phyloP scores from a whole-genome alignment of 2,113 vertebrate species.

The Nesospiza acunhae region DNA sequence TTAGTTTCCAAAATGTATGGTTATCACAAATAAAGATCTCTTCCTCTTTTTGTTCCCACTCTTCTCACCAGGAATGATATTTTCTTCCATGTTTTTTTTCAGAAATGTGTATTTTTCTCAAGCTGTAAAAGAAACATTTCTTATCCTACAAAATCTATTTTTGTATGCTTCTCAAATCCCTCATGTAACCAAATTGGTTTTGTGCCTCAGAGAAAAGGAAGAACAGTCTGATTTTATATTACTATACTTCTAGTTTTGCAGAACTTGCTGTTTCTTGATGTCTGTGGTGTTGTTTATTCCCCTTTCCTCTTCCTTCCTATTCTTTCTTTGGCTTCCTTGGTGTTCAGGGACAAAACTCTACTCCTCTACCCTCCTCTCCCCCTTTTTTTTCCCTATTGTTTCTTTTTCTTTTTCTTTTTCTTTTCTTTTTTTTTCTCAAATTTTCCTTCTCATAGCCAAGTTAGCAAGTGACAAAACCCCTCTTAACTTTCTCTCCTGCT shows the following conservation, averaged over 20 bases:
- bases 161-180: not conserved
- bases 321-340: not conserved
- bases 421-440: not conserved
- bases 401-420: too few species aligned
- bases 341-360: not conserved
- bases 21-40: not conserved
- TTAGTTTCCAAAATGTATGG: not conserved
- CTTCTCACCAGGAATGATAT: not conserved
- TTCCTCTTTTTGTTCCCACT: not conserved
- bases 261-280: not conserved
- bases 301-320: not conserved
- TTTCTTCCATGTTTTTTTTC: not conserved
- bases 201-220: not conserved
- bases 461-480: not conserved
- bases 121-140: not conserved
- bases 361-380: accelerated
- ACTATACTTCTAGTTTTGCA: not conserved
- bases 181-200: not conserved
- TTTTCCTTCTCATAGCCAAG: not conserved
- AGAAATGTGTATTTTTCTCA: not conserved
- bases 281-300: not conserved
- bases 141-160: not conserved
- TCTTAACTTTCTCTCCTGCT: not conserved
- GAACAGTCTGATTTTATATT: not conserved
- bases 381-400: too few species aligned